A percentile compares a stretch with the other conserved stretches of the same genome.
Evolutionary conservation across 2,888 invertebrate species (phyloP).

Genomic region (Plebejus argus): DNA sequence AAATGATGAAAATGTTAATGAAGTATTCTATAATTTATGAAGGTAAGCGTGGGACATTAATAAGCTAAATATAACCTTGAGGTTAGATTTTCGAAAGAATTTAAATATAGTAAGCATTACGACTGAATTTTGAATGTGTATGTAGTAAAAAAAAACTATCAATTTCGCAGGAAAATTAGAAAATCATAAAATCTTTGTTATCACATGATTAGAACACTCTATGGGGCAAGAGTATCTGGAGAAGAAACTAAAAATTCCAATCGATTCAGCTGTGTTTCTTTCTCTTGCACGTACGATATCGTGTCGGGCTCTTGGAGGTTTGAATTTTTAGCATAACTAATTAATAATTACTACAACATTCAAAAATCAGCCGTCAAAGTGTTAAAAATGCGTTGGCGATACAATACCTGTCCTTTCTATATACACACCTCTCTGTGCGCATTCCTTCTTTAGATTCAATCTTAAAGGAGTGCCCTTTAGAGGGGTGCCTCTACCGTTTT

Average conservation of each 20-base stretch:
- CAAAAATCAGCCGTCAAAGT: conserved; percentile 66
- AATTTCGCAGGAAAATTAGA: too few species aligned
- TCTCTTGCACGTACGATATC: too few species aligned
- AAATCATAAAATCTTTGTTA: too few species aligned
- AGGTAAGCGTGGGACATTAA: conserved; percentile 48
- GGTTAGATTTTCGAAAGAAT: conserved; percentile 43
- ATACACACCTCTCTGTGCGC: conserved; percentile 94
- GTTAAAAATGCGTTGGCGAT: conserved; percentile 83
- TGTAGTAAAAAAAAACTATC: too few species aligned
- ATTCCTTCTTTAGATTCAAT: conserved; percentile 94
- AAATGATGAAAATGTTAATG: conserved; percentile 57
- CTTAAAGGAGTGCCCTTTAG: conserved; percentile 93
- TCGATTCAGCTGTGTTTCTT: too few species aligned
- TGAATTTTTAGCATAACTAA: too few species aligned
- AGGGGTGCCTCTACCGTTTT: conserved; percentile 88
- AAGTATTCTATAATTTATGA: conserved; percentile 37
- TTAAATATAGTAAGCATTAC: conserved; percentile 57
- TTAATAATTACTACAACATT: conserved; percentile 50
- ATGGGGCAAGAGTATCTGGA: too few species aligned
- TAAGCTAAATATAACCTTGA: conserved; percentile 43
- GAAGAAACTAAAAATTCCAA: too few species aligned
- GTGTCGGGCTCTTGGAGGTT: too few species aligned
- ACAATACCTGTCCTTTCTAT: conserved; percentile 82
- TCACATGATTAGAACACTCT: too few species aligned
- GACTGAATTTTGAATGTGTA: conserved; percentile 56